Evolutionary conservation across 2,113 vertebrate genomes (phyloP).

Genomic region (Tragelaphus buxtoni): DNA sequence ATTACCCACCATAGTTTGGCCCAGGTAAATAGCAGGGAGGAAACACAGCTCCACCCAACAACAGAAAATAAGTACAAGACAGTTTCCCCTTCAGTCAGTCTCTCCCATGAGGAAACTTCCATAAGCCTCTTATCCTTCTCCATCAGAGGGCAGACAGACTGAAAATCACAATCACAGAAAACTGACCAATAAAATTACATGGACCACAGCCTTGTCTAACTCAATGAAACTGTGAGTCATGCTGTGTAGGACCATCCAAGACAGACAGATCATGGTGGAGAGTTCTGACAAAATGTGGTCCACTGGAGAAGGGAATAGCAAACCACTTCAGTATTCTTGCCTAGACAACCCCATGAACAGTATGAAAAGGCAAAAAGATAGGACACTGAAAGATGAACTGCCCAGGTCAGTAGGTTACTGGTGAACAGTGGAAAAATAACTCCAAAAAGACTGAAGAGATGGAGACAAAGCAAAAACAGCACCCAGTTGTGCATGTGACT

Average conservation of each 20-base stretch:
- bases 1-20: not conserved
- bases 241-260: not conserved
- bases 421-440: not conserved
- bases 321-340: not conserved
- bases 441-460: not conserved
- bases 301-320: not conserved
- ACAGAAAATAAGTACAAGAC: not conserved
- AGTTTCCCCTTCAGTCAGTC: not conserved
- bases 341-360: not conserved
- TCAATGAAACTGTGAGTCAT: not conserved
- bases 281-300: not conserved
- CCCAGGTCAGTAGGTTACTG: not conserved
- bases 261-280: not conserved
- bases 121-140: not conserved
- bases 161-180: not conserved
- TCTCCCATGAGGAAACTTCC: not conserved
- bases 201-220: not conserved
- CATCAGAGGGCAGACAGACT: not conserved
- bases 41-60: not conserved
- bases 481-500: not conserved
- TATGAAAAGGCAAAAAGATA: not conserved
- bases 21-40: not conserved
- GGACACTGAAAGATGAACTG: not conserved
- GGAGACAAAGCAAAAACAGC: not conserved
- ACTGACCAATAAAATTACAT: not conserved